Evolutionary conservation across 2,113 vertebrate species (phyloP), one percentile per base, ranked within the genome.

Genomic region (Sorex fumeus): DNA sequence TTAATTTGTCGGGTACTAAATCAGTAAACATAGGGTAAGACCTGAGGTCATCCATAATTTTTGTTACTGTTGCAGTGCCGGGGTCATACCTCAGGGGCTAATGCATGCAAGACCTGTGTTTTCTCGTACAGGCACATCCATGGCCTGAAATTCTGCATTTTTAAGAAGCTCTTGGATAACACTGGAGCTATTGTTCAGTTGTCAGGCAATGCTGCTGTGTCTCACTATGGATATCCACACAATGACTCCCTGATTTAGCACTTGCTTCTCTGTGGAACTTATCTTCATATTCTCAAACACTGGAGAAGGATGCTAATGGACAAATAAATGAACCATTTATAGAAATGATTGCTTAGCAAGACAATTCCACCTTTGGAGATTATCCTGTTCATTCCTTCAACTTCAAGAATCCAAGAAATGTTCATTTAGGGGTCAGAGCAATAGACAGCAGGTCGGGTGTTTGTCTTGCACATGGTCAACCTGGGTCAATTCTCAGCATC

Each of bases 281-380:
- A 25, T 28, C 71, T 67, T 93, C 40, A 69, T 81, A 71, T 9
- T 23, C 36, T 74, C 40, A 50, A 81, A 7, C 9, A 25, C 45
- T 57, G 43, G 21, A 40, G 64, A 66, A 45, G 53, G 77, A 77
- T 83, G 27, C 50, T 80, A 36, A 67, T 27, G 62, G 57, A 94
- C 43, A 87, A 69, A 84, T 32, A 93, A 83, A 87, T 43, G n/a
- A 90, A 84, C 83, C 76, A 79, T 57, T 84, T 53, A 81, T 16
- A 32, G 76, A 70, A 91, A 82, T 40, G 10, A 4, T 60, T 94
- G 62, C 72, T 86, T 87, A 89, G 84, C 47, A 95, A 77, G 47
- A 57, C 32, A 50, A 89, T 34, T 84, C 28, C 64, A 87, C 82
- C 62, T 82, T 66, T 67, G 36, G 36, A 83, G 77, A 88, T 84